These are phyloP conservation scores for Machimus rusticus DNA, from an alignment of 2,888 invertebrate genomes.

Conservation along the genomic window DNA sequence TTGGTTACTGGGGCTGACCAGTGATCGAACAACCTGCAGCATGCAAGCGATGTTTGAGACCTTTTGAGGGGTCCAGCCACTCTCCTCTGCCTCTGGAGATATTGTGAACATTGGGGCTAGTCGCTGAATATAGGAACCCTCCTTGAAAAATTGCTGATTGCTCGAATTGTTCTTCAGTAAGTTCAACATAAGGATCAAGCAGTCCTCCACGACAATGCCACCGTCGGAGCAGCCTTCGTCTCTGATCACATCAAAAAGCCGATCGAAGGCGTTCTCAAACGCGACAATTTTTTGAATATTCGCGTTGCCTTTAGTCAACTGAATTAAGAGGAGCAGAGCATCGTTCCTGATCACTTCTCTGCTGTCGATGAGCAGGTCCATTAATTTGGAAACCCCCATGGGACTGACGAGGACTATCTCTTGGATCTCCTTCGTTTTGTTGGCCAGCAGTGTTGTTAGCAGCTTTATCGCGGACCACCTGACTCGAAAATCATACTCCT, in stretches of 20 bases:
- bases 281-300: slow-evolving; percentile 99
- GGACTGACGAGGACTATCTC: slow-evolving; percentile 88
- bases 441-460: slow-evolving; percentile 84
- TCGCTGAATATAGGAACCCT: slow-evolving; percentile 93
- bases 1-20: slow-evolving; percentile 94
- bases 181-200: slow-evolving; percentile 90
- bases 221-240: slow-evolving; percentile 94
- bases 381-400: slow-evolving; percentile 97
- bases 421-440: slow-evolving; percentile 86
- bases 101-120: slow-evolving; percentile 87
- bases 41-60: slow-evolving; percentile 93
- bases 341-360: slow-evolving; percentile 96
- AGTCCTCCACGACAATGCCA: slow-evolving; percentile 98
- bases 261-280: slow-evolving; percentile 98
- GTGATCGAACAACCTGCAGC: slow-evolving; percentile 85
- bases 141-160: slow-evolving; percentile 98
- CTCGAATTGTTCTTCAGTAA: slow-evolving; percentile 93
- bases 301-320: slow-evolving; percentile 86
- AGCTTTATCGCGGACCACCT: slow-evolving; percentile 89
- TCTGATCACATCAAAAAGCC: slow-evolving; percentile 89
- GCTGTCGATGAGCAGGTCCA: slow-evolving; percentile 93
- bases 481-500: slow-evolving; percentile 95
- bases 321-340: slow-evolving; percentile 87
- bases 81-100: slow-evolving; percentile 74
- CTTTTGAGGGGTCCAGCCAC: slow-evolving; percentile 92